A percentile compares a stretch with the other conserved stretches of the same genome.
These are phyloP conservation scores for Cinclus mexicanus DNA, from an alignment of 2,113 vertebrate species.

Conservation along the genomic window DNA sequence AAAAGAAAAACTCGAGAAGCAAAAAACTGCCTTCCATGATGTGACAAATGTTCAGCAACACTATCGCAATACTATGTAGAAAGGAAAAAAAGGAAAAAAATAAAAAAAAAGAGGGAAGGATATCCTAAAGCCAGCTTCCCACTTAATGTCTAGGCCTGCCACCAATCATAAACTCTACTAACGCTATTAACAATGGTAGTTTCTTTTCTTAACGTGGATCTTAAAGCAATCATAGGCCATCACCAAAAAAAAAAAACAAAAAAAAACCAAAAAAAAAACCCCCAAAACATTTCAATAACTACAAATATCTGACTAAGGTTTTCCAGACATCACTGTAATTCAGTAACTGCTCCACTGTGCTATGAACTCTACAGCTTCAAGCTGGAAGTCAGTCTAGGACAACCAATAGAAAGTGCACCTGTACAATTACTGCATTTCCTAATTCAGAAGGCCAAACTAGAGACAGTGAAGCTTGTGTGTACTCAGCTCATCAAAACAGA, in stretches of 20 bases:
- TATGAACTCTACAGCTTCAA: slow-evolving; percentile 72
- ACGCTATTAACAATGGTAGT: not conserved
- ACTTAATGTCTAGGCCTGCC: slow-evolving; percentile 17
- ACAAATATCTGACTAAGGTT: slow-evolving; percentile 43
- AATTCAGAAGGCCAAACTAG: slow-evolving; percentile 63
- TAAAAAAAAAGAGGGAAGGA: not conserved
- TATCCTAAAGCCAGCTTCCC: slow-evolving; percentile 26
- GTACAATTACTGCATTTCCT: slow-evolving; percentile 75
- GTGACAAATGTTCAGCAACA: not conserved
- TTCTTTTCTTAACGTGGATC: not conserved
- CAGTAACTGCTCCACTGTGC: slow-evolving; percentile 69
- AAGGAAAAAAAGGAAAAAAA: not conserved
- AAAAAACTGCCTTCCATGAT: slow-evolving; percentile 2
- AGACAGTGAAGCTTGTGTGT: slow-evolving; percentile 40
- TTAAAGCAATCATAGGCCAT: slow-evolving; percentile 13
- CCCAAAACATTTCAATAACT: slow-evolving; percentile 34
- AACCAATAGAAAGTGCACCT: slow-evolving; percentile 79
- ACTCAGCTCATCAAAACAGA: slow-evolving; percentile 41
- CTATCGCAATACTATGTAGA: not conserved
- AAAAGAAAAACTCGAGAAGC: slow-evolving; percentile 2
- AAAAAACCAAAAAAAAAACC: too few species aligned
- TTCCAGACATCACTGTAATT: slow-evolving; percentile 68
- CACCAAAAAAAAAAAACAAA: not conserved
- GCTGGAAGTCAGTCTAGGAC: slow-evolving; percentile 75
- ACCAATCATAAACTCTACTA: slow-evolving; percentile 3